Base-by-base conservation (phyloP, 2,888 invertebrate genomes). In the Melipona bicolor region DNA sequence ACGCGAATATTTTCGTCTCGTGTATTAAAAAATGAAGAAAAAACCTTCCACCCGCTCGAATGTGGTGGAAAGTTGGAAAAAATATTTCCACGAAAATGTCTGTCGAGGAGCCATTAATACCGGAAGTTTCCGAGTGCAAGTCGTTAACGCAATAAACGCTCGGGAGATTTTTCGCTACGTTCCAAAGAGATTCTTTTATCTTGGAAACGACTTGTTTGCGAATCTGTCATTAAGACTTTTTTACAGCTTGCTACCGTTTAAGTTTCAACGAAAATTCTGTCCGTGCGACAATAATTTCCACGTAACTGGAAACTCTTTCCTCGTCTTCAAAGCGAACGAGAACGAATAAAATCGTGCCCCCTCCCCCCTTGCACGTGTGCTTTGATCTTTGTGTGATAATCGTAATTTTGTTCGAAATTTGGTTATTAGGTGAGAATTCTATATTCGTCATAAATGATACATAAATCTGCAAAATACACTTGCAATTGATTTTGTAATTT, bases 211-310 rank as follows among this genome's bases (percentile, higher is more conserved):
- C 36, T 50, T 65, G 64, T 65, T 65, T 74, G 74, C 64, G 36
- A 65, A 36, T 36, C n/a, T 52, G 52, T 74, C 52, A 65, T 74
- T 74, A 65, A 74, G 36, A 65, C 52, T 36, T 65, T 64, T 64
- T 65, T 64, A 65, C 54, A 36, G 5, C 64, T 54, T 74, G 19
- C 36, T 36, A 52, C 4, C 36, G 11, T 64, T 74, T 64, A 65
- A 74, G 64, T 27, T 52, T 36, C 36, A 19, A 24, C 74, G 52
- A 17, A 52, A 64, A 64, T 36, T 24, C 19, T n/a, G 6, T n/a
- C 49, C 24, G 49, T 13, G 24, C 27, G n/a, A 32, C 5, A n/a
- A 43, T 43, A 43, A 36, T 64, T 36, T 52, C 64, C 54, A 19
- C 17, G 6, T 19, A 52, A 64, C 21, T 4, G 19, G 32, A 24